phyloP scores from a whole-genome alignment of 2,888 invertebrate species.

The Ormyrus labotus region DNA sequence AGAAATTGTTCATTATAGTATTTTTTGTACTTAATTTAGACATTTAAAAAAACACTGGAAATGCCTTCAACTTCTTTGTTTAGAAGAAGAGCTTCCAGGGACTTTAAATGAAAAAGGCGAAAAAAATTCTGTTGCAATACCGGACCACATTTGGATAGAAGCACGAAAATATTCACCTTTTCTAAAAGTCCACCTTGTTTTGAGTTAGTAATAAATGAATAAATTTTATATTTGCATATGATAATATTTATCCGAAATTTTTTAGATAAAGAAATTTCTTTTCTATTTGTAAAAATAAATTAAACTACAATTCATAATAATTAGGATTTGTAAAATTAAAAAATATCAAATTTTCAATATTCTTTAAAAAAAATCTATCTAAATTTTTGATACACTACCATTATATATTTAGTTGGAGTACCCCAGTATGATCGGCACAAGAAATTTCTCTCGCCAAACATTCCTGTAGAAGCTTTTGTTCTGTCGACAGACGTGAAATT shows the following conservation, averaged over 20 bases:
- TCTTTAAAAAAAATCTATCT: slow-evolving; percentile 6
- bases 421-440: slow-evolving; percentile 38
- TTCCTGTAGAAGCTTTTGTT: slow-evolving; percentile 35
- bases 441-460: slow-evolving; percentile 30
- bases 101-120: slow-evolving; percentile 19
- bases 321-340: neutral
- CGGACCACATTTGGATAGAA: slow-evolving; percentile 33
- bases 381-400: neutral
- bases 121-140: slow-evolving; percentile 27
- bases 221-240: no score
- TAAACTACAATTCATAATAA: neutral
- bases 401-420: slow-evolving; percentile 28
- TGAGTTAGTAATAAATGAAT: slow-evolving; percentile 5
- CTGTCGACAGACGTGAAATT: slow-evolving; percentile 27
- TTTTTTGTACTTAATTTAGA: neutral
- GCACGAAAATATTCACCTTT: slow-evolving; percentile 24
- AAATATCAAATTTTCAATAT: neutral
- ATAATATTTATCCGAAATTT: no score
- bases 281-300: no score
- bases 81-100: slow-evolving; percentile 25
- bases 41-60: slow-evolving; percentile 26
- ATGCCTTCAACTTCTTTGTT: slow-evolving; percentile 36
- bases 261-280: no score
- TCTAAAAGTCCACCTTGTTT: slow-evolving; percentile 39
- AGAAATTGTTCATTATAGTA: neutral